Evolutionary conservation across 2,797 vertebrate species (phyloP).

Genomic region (Aphelocoma californica): DNA sequence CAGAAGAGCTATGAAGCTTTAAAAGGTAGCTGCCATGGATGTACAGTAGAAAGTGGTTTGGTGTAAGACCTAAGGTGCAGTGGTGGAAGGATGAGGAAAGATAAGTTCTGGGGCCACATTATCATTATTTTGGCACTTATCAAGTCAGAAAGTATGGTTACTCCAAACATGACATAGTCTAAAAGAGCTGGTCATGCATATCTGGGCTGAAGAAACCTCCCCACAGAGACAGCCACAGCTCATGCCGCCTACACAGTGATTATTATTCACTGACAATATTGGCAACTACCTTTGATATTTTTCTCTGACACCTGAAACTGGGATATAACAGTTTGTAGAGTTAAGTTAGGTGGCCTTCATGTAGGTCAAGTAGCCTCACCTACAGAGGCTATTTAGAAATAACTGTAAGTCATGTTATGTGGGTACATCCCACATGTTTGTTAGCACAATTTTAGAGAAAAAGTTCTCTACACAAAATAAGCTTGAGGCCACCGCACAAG

Average conservation of each 20-base stretch:
- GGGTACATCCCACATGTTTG: background rate
- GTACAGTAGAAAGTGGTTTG: background rate
- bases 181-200: background rate
- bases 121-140: background rate
- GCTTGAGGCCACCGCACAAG: background rate
- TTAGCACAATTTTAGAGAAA: background rate
- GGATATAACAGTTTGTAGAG: background rate
- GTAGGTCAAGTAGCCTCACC: background rate
- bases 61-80: background rate
- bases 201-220: background rate
- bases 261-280: background rate
- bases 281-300: background rate
- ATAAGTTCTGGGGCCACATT: background rate
- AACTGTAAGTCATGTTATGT: background rate
- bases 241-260: fast-evolving
- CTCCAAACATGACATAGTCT: background rate
- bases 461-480: background rate
- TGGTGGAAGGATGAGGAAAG: background rate
- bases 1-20: background rate
- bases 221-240: background rate
- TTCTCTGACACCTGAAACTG: background rate
- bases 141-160: background rate
- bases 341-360: background rate
- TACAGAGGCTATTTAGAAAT: background rate
- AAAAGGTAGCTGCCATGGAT: background rate